phyloP scores from a whole-genome alignment of 2,113 vertebrate genomes.

The Gallinago jamesoni region DNA sequence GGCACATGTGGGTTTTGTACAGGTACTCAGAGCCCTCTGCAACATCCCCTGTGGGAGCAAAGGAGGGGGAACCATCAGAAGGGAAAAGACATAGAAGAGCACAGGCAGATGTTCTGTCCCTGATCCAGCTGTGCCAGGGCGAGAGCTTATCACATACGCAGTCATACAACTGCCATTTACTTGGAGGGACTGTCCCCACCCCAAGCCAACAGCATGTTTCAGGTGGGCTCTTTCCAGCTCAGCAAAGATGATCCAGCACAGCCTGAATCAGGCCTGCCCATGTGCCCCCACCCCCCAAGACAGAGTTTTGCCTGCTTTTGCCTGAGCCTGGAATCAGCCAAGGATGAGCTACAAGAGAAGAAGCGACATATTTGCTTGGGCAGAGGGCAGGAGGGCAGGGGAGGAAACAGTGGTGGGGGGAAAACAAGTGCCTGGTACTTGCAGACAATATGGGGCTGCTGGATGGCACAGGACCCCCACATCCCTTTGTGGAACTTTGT shows the following conservation, averaged over 20 bases:
- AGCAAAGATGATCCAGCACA: not conserved
- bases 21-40: conserved; percentile 80
- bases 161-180: not conserved
- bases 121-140: not conserved
- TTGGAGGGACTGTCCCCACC: not conserved
- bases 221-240: not conserved
- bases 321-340: not conserved
- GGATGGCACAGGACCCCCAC: not conserved
- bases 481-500: not conserved
- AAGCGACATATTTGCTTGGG: accelerated
- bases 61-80: not conserved
- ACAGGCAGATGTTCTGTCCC: not conserved
- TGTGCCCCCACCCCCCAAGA: accelerated
- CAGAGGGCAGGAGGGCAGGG: not conserved
- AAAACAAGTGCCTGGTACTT: not conserved
- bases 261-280: not conserved
- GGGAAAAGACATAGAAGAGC: not conserved
- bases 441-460: not conserved
- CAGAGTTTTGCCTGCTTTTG: not conserved
- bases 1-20: conserved; percentile 93
- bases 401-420: not conserved
- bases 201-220: not conserved
- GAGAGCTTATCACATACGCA: accelerated
- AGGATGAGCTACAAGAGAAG: not conserved
- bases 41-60: conserved; percentile 66